phyloP scores from a whole-genome alignment of 2,888 invertebrate species.

The Lochmaea crataegi region DNA sequence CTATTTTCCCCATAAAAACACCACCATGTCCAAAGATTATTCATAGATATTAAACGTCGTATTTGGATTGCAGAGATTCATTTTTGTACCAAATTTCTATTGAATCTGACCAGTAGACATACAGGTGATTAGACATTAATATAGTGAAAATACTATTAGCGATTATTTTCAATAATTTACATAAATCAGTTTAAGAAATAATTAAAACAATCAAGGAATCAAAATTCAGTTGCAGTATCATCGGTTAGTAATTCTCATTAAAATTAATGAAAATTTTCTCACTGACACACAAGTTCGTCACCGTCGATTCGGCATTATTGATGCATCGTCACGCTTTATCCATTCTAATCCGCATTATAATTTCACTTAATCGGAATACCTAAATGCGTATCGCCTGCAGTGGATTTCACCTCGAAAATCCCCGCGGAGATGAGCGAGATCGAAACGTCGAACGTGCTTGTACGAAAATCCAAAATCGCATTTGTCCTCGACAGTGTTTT shows the following conservation, averaged over 20 bases:
- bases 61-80: too few relatives aligned
- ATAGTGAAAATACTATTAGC: too few relatives aligned
- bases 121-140: too few relatives aligned
- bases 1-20: too few relatives aligned
- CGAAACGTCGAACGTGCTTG: constrained; percentile 79
- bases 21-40: too few relatives aligned
- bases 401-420: constrained; percentile 71
- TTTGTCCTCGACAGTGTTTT: constrained; percentile 61
- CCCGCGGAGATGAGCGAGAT: constrained; percentile 76
- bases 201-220: background rate
- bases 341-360: constrained; percentile 8
- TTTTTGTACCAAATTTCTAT: too few relatives aligned
- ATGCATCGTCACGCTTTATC: constrained; percentile 4
- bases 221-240: background rate
- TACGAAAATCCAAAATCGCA: constrained; percentile 66
- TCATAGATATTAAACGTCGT: too few relatives aligned
- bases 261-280: constrained; percentile 1
- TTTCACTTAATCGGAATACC: constrained; percentile 39
- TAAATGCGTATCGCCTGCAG: constrained; percentile 71
- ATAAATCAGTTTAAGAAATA: background rate
- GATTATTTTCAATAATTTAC: too few relatives aligned
- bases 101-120: too few relatives aligned
- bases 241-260: background rate
- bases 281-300: background rate
- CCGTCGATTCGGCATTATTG: background rate